phyloP scores from a whole-genome alignment of 1,140 invertebrate species.

The Paraescarpia echinospica region DNA sequence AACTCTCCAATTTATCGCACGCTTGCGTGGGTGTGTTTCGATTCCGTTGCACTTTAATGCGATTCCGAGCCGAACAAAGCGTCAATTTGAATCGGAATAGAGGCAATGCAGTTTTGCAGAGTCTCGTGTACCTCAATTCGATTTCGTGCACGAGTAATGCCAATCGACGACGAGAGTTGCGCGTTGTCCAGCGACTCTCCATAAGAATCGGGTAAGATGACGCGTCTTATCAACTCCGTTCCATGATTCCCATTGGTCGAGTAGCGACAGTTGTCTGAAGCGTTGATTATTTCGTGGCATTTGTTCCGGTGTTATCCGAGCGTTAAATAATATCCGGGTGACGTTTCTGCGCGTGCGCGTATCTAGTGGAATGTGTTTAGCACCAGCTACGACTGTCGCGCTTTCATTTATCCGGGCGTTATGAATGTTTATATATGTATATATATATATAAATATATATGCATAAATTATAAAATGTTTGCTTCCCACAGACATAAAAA shows the following conservation, averaged over 20 bases:
- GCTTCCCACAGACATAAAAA: too few species aligned
- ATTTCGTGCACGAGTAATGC: not conserved
- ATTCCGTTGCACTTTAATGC: not conserved
- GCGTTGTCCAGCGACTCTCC: not conserved
- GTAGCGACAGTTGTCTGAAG: not conserved
- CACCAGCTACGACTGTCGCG: too few species aligned
- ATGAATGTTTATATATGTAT: too few species aligned
- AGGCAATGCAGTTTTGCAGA: not conserved
- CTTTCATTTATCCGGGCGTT: too few species aligned
- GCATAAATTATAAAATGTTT: too few species aligned
- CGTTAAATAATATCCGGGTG: too few species aligned
- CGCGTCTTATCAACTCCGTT: not conserved
- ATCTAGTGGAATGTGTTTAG: too few species aligned
- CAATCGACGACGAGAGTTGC: not conserved
- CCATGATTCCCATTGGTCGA: not conserved
- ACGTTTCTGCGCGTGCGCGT: too few species aligned
- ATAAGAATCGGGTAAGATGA: not conserved
- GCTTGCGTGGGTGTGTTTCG: not conserved
- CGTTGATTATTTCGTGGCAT: not conserved
- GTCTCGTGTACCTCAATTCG: not conserved
- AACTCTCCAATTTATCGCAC: not conserved
- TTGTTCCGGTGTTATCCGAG: not conserved
- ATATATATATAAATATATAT: too few species aligned
- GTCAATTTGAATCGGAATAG: conserved; percentile 1
- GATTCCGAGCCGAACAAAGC: not conserved